A percentile compares a stretch with the other conserved stretches of the same genome.
phyloP scores from a whole-genome alignment of 1,140 invertebrate genomes.

The Brachionus manjavacas region DNA sequence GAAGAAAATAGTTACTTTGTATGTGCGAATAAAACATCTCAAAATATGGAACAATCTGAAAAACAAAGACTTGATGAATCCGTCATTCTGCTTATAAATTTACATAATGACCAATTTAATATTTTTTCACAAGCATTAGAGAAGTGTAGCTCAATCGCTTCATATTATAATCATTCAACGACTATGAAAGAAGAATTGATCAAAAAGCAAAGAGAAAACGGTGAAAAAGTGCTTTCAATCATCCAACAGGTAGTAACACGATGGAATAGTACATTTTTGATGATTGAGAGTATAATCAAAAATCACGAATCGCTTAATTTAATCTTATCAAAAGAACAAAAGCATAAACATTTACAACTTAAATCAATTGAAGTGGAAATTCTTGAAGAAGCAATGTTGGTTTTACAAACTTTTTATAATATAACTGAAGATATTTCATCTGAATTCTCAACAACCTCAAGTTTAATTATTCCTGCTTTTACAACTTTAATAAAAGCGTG shows the following conservation, averaged over 20 bases:
- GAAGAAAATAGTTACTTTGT: not conserved
- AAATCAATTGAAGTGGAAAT: no score
- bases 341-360: not conserved
- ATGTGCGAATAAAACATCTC: not conserved
- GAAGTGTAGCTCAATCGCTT: conserved; percentile 5
- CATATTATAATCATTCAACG: not conserved
- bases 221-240: not conserved
- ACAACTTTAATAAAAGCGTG: not conserved
- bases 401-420: no score
- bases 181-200: not conserved
- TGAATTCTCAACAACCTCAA: not conserved
- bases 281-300: not conserved
- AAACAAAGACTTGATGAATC: not conserved
- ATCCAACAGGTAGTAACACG: not conserved
- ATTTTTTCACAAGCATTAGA: not conserved
- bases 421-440: no score
- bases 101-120: not conserved
- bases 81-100: not conserved
- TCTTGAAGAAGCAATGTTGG: no score
- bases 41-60: not conserved
- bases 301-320: not conserved
- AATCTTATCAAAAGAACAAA: not conserved
- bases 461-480: not conserved
- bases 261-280: not conserved
- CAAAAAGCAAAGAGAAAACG: not conserved